These are phyloP conservation scores for Sebastes matsubarae DNA, from an alignment of 2,797 vertebrate species.

Conservation along the genomic window DNA sequence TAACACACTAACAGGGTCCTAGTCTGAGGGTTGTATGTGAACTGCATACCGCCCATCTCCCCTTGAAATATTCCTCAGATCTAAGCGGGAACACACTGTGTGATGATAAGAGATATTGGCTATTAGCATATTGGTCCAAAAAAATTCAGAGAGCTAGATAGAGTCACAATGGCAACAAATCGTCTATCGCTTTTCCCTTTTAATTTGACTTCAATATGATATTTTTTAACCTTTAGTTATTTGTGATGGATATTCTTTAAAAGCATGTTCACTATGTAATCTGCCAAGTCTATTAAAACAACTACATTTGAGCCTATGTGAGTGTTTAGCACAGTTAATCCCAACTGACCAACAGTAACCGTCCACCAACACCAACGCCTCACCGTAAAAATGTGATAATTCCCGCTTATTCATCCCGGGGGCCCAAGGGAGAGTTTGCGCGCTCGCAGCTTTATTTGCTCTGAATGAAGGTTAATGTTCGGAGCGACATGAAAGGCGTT, in stretches of 20 bases:
- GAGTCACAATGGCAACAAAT: neutral
- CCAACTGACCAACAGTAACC: constrained; percentile 24
- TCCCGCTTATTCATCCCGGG: constrained; percentile 34
- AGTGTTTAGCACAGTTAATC: constrained; percentile 1
- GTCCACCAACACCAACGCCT: constrained; percentile 21
- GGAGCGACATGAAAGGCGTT: constrained; percentile 56
- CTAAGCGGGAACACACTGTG: constrained; percentile 20
- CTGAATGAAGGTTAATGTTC: constrained; percentile 70
- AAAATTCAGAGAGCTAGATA: neutral
- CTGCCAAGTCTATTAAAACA: neutral
- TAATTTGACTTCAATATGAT: neutral
- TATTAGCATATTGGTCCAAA: constrained; percentile 18
- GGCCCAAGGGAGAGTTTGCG: constrained; percentile 37
- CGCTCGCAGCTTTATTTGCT: constrained; percentile 61
- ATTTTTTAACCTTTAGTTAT: neutral
- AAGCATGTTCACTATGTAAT: neutral
- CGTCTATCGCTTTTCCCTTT: neutral
- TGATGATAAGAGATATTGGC: constrained; percentile 21
- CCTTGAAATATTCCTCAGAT: constrained; percentile 52
- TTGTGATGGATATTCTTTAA: neutral
- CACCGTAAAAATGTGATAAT: constrained; percentile 51
- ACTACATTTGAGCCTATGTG: neutral
- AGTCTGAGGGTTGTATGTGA: constrained; percentile 53
- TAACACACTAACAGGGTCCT: constrained; percentile 42
- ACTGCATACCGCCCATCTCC: constrained; percentile 41